Percentiles rank a stretch among this genome's conserved stretches.
phyloP scores from a whole-genome alignment of 2,888 invertebrate genomes.

The Lomographa bimaculata region DNA sequence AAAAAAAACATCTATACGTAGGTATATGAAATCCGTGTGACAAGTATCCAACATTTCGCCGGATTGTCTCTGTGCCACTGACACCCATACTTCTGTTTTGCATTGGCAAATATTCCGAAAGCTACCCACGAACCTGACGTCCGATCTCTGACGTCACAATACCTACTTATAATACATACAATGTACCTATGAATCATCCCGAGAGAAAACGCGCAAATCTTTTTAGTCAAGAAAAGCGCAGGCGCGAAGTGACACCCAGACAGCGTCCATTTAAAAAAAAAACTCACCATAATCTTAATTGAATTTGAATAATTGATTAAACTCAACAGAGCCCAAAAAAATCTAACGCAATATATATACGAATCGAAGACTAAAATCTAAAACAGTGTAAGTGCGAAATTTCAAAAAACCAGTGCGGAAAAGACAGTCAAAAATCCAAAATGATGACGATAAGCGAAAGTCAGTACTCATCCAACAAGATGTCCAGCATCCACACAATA shows the following conservation, averaged over 20 bases:
- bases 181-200: slow-evolving; percentile 26
- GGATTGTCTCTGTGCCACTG: slow-evolving; percentile 12
- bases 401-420: slow-evolving; percentile 22
- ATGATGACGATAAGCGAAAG: slow-evolving; percentile 83
- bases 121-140: slow-evolving; percentile 21
- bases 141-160: slow-evolving; percentile 27
- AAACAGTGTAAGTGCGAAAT: slow-evolving; percentile 27
- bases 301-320: no score
- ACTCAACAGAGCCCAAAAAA: background rate
- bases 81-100: slow-evolving; percentile 15
- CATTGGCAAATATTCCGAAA: slow-evolving; percentile 32
- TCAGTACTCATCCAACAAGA: slow-evolving; percentile 78
- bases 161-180: slow-evolving; percentile 22
- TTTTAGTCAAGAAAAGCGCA: slow-evolving; percentile 29
- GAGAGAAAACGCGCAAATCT: slow-evolving; percentile 28
- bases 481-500: slow-evolving; percentile 75
- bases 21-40: background rate
- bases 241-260: slow-evolving; percentile 19
- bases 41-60: background rate
- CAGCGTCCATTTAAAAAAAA: background rate
- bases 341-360: background rate
- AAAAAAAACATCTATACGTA: no score
- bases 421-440: slow-evolving; percentile 33
- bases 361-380: slow-evolving; percentile 19
- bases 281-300: no score